Percentiles rank a stretch among this genome's conserved stretches.
These are phyloP conservation scores for Pelodiscus sinensis DNA, from an alignment of 2,113 vertebrate genomes.

Conservation along the genomic window DNA sequence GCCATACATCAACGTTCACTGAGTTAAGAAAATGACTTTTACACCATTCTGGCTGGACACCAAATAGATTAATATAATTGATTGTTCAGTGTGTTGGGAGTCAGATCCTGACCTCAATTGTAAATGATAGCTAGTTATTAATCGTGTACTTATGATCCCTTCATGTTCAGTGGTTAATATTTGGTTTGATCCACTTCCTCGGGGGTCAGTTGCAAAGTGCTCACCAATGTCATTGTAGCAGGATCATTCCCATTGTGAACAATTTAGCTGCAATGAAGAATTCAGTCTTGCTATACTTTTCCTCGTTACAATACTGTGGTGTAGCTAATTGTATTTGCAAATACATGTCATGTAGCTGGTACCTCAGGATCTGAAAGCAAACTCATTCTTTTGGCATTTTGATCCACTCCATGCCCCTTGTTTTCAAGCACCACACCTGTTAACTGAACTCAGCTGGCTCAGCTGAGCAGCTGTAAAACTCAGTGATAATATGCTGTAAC, in stretches of 20 bases:
- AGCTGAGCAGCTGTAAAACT: not conserved
- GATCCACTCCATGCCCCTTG: not conserved
- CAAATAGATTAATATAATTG: not conserved
- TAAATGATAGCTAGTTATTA: not conserved
- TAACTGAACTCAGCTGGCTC: not conserved
- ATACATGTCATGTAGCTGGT: rapidly evolving
- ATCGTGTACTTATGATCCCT: not conserved
- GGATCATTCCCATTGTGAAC: not conserved
- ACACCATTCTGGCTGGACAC: not conserved
- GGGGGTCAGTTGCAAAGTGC: rapidly evolving
- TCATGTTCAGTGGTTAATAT: not conserved
- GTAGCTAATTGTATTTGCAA: not conserved
- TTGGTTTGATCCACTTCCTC: not conserved
- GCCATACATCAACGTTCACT: not conserved
- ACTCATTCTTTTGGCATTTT: not conserved
- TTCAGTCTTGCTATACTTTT: not conserved
- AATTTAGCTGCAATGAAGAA: rapidly evolving
- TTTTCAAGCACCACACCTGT: not conserved
- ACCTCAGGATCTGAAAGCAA: not conserved
- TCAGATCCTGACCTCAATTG: not conserved
- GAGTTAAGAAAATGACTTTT: not conserved
- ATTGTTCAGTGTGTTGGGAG: not conserved
- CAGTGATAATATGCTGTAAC: not conserved
- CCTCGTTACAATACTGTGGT: not conserved
- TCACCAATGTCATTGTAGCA: rapidly evolving